These are phyloP conservation scores for Tursiops truncatus DNA, from an alignment of 2,113 vertebrate species.

Conservation along the genomic window DNA sequence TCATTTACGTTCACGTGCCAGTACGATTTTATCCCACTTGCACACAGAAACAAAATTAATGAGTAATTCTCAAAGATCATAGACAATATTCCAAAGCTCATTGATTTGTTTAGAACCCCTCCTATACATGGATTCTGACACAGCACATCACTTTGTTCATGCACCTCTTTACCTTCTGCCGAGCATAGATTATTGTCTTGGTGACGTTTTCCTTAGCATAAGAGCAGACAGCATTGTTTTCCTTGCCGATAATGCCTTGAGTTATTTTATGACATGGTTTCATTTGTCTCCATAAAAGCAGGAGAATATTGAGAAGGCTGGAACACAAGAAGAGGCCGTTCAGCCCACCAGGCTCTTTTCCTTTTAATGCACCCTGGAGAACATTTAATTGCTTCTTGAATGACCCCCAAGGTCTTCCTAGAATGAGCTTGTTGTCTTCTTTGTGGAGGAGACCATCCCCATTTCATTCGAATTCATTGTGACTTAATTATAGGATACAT, in stretches of 20 bases:
- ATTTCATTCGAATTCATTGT: conserved; percentile 85
- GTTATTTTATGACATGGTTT: conserved; percentile 68
- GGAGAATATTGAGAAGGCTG: conserved; percentile 68
- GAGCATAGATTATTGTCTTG: conserved; percentile 36
- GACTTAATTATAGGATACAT: conserved; percentile 88
- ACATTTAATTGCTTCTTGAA: conserved; percentile 87
- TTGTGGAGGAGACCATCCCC: conserved; percentile 82
- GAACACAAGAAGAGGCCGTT: conserved; percentile 69
- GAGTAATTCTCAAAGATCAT: neutral
- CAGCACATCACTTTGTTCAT: conserved; percentile 19
- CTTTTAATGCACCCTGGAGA: conserved; percentile 80
- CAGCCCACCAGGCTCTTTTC: conserved; percentile 70
- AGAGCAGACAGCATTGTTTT: conserved; percentile 61
- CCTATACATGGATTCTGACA: neutral
- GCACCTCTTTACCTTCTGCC: neutral
- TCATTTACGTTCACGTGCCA: conserved; percentile 4
- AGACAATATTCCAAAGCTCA: neutral
- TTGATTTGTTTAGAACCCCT: conserved; percentile 43
- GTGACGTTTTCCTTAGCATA: conserved; percentile 6
- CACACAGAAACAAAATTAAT: neutral
- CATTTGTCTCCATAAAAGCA: conserved; percentile 75
- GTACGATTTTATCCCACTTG: conserved; percentile 9
- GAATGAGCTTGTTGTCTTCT: conserved; percentile 88
- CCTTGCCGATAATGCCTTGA: neutral
- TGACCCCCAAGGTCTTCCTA: conserved; percentile 85